A percentile compares a stretch with the other conserved stretches of the same genome.
Evolutionary conservation across 2,888 invertebrate species (phyloP).

Genomic region (Helobdella robusta): DNA sequence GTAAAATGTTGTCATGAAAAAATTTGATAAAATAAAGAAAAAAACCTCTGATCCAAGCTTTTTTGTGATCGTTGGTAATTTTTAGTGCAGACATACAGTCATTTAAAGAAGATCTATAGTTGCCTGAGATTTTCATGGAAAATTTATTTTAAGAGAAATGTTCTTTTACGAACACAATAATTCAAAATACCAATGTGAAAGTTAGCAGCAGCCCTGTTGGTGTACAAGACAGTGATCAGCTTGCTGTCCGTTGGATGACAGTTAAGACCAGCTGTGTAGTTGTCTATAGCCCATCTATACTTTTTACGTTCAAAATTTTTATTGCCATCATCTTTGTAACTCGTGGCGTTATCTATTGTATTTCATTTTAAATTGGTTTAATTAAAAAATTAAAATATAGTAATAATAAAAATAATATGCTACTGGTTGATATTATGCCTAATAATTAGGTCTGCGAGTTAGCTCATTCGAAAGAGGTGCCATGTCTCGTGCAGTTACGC

Average conservation of each 20-base stretch:
- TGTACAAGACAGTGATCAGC: slow-evolving; percentile 71
- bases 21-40: too few relatives aligned
- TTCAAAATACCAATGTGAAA: slow-evolving; percentile 60
- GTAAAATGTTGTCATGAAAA: background rate
- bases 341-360: slow-evolving; percentile 64
- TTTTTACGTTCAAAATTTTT: slow-evolving; percentile 87
- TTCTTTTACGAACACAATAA: background rate
- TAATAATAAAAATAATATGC: too few relatives aligned
- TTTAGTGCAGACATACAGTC: slow-evolving; percentile 22
- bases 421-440: too few relatives aligned
- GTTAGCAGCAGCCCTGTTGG: slow-evolving; percentile 83
- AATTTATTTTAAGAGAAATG: background rate
- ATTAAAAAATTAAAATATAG: background rate
- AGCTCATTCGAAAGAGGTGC: too few relatives aligned
- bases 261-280: slow-evolving; percentile 79
- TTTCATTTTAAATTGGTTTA: background rate
- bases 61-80: slow-evolving; percentile 7
- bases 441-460: too few relatives aligned
- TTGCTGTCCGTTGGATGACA: slow-evolving; percentile 62
- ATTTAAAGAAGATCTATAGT: slow-evolving; percentile 9
- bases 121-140: background rate
- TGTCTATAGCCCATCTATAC: slow-evolving; percentile 70
- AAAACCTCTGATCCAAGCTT: slow-evolving; percentile 23
- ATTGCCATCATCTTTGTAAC: slow-evolving; percentile 91
- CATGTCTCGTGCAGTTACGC: too few relatives aligned